phyloP scores from a whole-genome alignment of 2,888 invertebrate species.

The Andrena haemorrhoa region DNA sequence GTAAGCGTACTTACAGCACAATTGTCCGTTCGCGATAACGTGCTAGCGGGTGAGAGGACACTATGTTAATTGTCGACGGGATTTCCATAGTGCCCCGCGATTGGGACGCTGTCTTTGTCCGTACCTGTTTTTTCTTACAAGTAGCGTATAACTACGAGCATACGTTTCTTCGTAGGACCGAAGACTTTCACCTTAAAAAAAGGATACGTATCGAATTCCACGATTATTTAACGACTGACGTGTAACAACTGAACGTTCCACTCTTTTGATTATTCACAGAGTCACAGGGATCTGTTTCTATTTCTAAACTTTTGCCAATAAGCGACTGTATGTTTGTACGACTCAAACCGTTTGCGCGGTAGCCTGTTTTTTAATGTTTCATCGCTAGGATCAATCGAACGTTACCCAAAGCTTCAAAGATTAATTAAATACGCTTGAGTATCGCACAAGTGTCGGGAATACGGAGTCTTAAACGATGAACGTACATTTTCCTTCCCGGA shows the following conservation, averaged over 20 bases:
- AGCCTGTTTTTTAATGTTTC: neutral
- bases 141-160: conserved; percentile 46
- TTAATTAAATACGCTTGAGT: conserved; percentile 8
- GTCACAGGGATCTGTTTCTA: neutral
- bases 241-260: neutral
- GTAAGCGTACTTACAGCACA: conserved; percentile 62
- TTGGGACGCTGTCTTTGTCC: conserved; percentile 56
- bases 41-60: conserved; percentile 36
- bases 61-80: conserved; percentile 31
- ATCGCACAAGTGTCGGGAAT: conserved; percentile 9
- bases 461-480: neutral
- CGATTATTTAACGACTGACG: neutral
- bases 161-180: conserved; percentile 41
- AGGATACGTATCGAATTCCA: neutral
- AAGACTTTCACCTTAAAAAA: conserved; percentile 36
- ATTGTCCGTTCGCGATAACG: conserved; percentile 44
- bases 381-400: neutral
- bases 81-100: conserved; percentile 36
- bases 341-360: neutral
- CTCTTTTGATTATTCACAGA: neutral
- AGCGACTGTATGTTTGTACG: neutral
- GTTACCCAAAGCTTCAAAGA: neutral
- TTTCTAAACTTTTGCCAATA: neutral
- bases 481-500: neutral
- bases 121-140: conserved; percentile 66